Percentiles rank a stretch among this genome's conserved stretches.
Evolutionary conservation across 2,888 invertebrate genomes (phyloP).

Genomic region (Pammene aurita): DNA sequence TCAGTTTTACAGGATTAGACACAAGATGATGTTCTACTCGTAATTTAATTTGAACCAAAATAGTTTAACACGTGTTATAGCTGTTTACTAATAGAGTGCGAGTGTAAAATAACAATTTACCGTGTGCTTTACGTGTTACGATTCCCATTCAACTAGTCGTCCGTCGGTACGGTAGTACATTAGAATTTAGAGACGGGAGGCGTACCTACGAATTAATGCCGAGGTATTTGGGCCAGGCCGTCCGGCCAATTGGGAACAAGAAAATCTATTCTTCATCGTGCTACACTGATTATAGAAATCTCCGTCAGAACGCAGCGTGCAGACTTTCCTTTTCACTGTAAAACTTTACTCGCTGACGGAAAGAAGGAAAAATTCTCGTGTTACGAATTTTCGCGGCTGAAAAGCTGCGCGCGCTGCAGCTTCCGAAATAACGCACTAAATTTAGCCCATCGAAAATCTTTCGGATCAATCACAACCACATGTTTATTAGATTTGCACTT

Average conservation of each 20-base stretch:
- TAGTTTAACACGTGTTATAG: slow-evolving; percentile 28
- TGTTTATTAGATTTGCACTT: slow-evolving; percentile 35
- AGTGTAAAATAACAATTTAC: background rate
- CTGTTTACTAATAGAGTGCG: slow-evolving; percentile 25
- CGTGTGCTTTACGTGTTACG: slow-evolving; percentile 3
- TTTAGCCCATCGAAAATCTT: slow-evolving; percentile 56
- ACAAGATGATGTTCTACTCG: background rate
- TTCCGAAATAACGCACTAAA: slow-evolving; percentile 70
- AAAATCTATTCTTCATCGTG: slow-evolving; percentile 71
- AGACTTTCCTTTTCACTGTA: slow-evolving; percentile 62
- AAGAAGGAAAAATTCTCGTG: slow-evolving; percentile 23
- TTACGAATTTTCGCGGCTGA: slow-evolving; percentile 41
- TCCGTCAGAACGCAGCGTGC: slow-evolving; percentile 51
- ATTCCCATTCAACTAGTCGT: slow-evolving; percentile 39
- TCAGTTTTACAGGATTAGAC: background rate
- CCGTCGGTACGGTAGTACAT: background rate
- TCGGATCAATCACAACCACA: slow-evolving; percentile 43
- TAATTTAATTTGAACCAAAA: slow-evolving; percentile 6
- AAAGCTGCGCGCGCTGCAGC: slow-evolving; percentile 64
- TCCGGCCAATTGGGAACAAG: slow-evolving; percentile 58
- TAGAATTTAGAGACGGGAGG: slow-evolving; percentile 7
- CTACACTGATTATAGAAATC: slow-evolving; percentile 55
- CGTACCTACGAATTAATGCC: slow-evolving; percentile 15
- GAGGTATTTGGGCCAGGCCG: slow-evolving; percentile 71
- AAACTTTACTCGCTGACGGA: slow-evolving; percentile 7